Conservation (phyloP, 2,888 invertebrate species). For the Callosobruchus maculatus region DNA sequence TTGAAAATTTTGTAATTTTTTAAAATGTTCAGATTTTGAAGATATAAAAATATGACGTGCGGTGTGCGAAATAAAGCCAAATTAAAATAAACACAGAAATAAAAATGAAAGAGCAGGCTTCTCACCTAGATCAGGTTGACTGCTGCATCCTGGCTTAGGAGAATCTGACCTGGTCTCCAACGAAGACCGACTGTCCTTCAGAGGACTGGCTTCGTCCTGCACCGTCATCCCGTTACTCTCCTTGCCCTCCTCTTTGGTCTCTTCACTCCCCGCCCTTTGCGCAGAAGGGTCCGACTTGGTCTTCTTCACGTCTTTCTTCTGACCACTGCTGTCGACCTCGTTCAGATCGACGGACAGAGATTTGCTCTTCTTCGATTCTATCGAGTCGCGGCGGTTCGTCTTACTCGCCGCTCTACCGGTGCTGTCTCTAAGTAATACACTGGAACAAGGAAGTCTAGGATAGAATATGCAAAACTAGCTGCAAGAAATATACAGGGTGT, state of each 20-base stretch:
- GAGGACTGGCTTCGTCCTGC: conserved; percentile 37
- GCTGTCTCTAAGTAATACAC: conserved; percentile 17
- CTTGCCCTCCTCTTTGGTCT: conserved; percentile 18
- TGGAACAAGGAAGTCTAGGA: not conserved
- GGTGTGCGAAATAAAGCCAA: too few relatives aligned
- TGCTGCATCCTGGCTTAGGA: conserved; percentile 45
- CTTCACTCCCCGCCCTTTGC: not conserved
- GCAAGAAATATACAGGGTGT: too few relatives aligned
- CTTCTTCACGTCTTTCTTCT: conserved; percentile 38
- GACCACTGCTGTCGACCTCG: conserved; percentile 23
- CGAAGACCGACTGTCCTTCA: conserved; percentile 36
- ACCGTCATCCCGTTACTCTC: conserved; percentile 30
- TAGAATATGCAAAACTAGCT: not conserved
- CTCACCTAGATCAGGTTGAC: conserved; percentile 43
- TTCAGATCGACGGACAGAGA: conserved; percentile 37
- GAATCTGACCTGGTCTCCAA: conserved; percentile 41
- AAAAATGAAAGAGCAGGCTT: not conserved
- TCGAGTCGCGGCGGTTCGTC: conserved; percentile 32
- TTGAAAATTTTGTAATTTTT: not conserved
- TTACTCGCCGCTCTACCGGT: conserved; percentile 15
- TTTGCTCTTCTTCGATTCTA: conserved; percentile 40
- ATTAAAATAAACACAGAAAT: too few relatives aligned
- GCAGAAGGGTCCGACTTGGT: conserved; percentile 13
- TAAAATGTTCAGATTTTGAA: too few relatives aligned
- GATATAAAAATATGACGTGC: too few relatives aligned